Percentiles rank a stretch among this genome's conserved stretches.
These are phyloP conservation scores for Falco naumanni DNA, from an alignment of 2,797 vertebrate genomes.

Conservation along the genomic window DNA sequence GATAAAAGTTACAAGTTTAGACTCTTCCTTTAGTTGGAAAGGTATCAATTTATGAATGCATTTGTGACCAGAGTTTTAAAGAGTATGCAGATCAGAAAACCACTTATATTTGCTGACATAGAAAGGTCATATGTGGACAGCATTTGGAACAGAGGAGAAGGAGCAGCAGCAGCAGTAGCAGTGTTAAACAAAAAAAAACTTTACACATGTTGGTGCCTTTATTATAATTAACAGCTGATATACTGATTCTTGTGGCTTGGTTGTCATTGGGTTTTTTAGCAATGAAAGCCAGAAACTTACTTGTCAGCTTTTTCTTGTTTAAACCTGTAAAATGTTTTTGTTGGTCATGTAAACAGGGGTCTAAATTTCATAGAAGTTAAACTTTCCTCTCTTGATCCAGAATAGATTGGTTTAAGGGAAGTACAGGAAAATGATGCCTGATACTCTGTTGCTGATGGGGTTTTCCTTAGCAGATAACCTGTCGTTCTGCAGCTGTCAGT, in stretches of 20 bases:
- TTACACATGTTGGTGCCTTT: neutral
- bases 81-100: neutral
- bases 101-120: rapidly evolving
- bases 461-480: neutral
- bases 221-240: neutral
- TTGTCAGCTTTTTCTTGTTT: neutral
- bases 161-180: neutral
- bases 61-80: neutral
- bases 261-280: neutral
- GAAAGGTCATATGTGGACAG: neutral
- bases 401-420: neutral
- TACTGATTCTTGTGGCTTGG: neutral
- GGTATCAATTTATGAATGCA: neutral
- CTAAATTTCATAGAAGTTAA: neutral
- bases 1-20: neutral
- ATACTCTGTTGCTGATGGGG: neutral
- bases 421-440: neutral
- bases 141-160: neutral
- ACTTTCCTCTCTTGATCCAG: neutral
- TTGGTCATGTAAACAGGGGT: neutral
- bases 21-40: neutral
- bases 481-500: neutral
- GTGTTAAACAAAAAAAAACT: neutral
- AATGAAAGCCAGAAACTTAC: neutral
- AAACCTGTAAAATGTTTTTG: neutral